Evolutionary conservation across 2,797 vertebrate species (phyloP).

Genomic region (Macrochelys suwanniensis): DNA sequence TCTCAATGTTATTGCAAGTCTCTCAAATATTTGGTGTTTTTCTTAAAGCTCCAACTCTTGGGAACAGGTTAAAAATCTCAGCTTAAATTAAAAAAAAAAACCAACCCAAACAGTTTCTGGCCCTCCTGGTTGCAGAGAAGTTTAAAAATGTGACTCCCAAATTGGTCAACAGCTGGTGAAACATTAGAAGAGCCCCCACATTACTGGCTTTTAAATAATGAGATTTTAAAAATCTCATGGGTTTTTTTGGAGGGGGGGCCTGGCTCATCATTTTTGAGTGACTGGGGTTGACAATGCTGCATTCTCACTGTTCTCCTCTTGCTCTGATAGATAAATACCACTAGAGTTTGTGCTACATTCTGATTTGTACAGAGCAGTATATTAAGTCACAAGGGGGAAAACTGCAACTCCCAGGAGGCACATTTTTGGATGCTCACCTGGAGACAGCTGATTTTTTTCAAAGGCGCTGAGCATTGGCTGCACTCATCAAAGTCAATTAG

Average conservation of each 20-base stretch:
- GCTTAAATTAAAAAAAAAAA: too few relatives aligned
- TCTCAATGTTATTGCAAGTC: neutral
- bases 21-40: neutral
- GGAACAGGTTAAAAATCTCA: neutral
- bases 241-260: rapidly evolving
- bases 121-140: neutral
- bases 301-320: neutral
- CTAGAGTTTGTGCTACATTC: neutral
- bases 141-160: neutral
- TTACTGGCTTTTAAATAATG: neutral
- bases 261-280: neutral
- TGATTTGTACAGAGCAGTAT: neutral
- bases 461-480: neutral
- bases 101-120: neutral
- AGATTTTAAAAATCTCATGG: neutral
- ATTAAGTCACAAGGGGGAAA: neutral
- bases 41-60: neutral
- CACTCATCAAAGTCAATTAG: neutral
- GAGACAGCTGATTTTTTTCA: neutral
- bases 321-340: neutral
- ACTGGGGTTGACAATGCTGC: neutral
- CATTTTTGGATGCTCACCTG: neutral
- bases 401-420: neutral
- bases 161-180: neutral
- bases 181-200: neutral